Conservation (phyloP, 64 coral and sea anemone species). For the Acropora tenuis region DNA sequence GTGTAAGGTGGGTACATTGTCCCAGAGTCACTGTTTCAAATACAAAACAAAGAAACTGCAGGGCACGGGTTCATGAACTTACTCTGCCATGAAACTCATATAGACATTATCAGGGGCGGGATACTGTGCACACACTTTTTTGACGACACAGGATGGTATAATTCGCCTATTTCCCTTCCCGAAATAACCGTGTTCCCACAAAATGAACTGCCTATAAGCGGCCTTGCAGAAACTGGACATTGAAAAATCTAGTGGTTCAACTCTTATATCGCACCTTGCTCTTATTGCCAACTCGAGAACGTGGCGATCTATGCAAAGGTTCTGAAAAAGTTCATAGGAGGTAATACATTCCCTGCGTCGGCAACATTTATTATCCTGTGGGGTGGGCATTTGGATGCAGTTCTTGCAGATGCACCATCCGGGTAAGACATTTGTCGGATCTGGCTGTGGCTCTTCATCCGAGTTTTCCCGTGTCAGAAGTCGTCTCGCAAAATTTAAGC, state of each 20-base stretch:
- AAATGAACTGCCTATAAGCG: conserved; percentile 5
- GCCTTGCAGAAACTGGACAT: not conserved
- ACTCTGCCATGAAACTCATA: conserved; percentile 16
- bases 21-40: too few species aligned
- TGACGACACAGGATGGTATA: conserved; percentile 11
- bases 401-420: not conserved
- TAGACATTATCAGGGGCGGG: not conserved
- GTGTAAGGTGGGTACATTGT: too few species aligned
- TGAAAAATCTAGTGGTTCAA: not conserved
- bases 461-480: not conserved
- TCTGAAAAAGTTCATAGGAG: not conserved
- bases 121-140: not conserved
- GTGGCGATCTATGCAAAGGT: not conserved
- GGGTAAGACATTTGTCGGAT: not conserved
- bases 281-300: not conserved
- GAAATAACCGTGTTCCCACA: not conserved
- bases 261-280: not conserved
- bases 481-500: not conserved
- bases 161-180: not conserved
- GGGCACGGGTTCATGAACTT: not conserved
- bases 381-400: not conserved
- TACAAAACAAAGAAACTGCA: too few species aligned
- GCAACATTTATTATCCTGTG: not conserved
- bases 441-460: not conserved
- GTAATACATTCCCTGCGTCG: not conserved